These are phyloP conservation scores for Picus viridis DNA, from an alignment of 2,797 vertebrate genomes.

Conservation along the genomic window DNA sequence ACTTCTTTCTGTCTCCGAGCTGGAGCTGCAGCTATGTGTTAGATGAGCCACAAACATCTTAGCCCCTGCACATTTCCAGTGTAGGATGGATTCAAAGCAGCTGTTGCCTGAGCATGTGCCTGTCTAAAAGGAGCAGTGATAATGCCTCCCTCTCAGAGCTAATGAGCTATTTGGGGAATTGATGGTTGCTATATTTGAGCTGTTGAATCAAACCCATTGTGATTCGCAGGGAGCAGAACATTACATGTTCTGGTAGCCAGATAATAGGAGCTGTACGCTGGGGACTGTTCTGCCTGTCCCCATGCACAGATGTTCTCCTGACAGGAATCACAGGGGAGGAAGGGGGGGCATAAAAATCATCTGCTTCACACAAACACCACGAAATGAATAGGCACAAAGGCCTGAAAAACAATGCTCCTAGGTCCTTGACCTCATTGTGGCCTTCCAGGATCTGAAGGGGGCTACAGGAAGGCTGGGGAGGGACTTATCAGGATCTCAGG, in stretches of 20 bases:
- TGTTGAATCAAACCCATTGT: constrained; percentile 46
- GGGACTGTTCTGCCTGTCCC: constrained; percentile 49
- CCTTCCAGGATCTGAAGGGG: too few relatives aligned
- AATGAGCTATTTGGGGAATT: constrained; percentile 57
- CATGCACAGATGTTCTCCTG: constrained; percentile 35
- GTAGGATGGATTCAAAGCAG: background rate
- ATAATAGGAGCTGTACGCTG: constrained; percentile 36
- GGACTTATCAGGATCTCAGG: too few relatives aligned
- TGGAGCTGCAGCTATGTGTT: background rate
- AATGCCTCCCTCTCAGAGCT: constrained; percentile 47
- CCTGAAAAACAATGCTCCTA: constrained; percentile 17
- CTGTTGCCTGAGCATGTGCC: background rate
- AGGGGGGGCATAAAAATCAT: constrained; percentile 31
- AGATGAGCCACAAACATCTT: background rate
- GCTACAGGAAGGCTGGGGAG: too few relatives aligned
- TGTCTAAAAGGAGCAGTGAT: background rate
- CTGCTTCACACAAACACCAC: constrained; percentile 5
- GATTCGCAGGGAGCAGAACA: constrained; percentile 47
- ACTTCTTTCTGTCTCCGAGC: background rate
- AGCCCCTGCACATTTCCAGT: background rate
- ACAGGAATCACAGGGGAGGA: background rate
- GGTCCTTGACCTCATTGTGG: too few relatives aligned
- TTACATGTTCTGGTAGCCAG: constrained; percentile 36
- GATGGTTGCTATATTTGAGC: constrained; percentile 50
- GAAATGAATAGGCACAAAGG: constrained; percentile 37